Conservation (phyloP, 2,797 vertebrate genomes). For the Tympanoctomys barrerae region DNA sequence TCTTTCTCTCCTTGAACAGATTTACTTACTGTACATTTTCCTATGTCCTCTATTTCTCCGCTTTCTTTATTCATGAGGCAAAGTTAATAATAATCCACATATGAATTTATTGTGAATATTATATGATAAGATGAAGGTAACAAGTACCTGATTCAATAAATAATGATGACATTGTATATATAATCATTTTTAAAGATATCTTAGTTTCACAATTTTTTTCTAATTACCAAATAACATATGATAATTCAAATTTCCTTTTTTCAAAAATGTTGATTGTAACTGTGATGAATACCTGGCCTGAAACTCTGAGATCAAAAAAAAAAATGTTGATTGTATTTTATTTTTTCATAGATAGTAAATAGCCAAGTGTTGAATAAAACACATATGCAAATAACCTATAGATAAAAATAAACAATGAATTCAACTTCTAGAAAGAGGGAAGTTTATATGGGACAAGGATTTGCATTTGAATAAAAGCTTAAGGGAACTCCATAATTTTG, state of each 20-base stretch:
- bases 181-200: not conserved
- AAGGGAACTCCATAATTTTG: slow-evolving; percentile 47
- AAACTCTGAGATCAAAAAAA: not conserved
- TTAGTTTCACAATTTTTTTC: slow-evolving; percentile 31
- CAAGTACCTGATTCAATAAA: slow-evolving; percentile 44
- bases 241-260: slow-evolving; percentile 15
- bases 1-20: not conserved
- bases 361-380: slow-evolving; percentile 52
- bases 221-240: not conserved
- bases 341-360: slow-evolving; percentile 6
- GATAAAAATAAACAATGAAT: slow-evolving; percentile 57
- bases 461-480: slow-evolving; percentile 52
- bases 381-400: slow-evolving; percentile 38
- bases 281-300: too few relatives aligned
- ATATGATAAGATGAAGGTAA: not conserved
- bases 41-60: not conserved
- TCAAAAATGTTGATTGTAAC: slow-evolving; percentile 34
- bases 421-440: not conserved
- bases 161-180: not conserved
- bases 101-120: not conserved
- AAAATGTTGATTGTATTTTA: slow-evolving; percentile 50
- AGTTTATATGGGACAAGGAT: not conserved
- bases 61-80: not conserved
- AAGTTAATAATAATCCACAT: not conserved
- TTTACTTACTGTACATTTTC: not conserved